Conservation (phyloP, 1,140 invertebrate species). For the Drosophila willistoni region DNA sequence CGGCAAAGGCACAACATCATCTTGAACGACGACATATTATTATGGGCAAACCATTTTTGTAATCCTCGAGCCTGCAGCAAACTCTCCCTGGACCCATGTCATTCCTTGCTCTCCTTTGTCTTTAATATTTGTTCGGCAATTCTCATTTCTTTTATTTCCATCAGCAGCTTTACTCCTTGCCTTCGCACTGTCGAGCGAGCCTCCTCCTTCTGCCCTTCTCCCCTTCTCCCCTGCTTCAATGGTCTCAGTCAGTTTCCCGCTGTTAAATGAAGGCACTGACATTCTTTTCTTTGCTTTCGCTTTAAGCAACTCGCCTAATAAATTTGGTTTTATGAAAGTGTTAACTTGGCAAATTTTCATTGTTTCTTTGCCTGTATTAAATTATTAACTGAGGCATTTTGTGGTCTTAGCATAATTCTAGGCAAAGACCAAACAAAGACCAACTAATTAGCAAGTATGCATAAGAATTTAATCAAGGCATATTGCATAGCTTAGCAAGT, state of each 20-base stretch:
- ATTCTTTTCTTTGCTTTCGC: slow-evolving; percentile 35
- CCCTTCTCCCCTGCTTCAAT: background rate
- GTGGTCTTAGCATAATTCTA: slow-evolving; percentile 16
- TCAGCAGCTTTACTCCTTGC: slow-evolving; percentile 15
- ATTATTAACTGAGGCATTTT: slow-evolving; percentile 58
- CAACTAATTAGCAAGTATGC: slow-evolving; percentile 67
- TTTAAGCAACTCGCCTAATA: slow-evolving; percentile 64
- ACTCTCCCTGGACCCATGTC: slow-evolving; percentile 36
- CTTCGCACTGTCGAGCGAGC: background rate
- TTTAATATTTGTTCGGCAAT: slow-evolving; percentile 74
- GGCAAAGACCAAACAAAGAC: slow-evolving; percentile 51
- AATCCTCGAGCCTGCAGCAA: slow-evolving; percentile 38
- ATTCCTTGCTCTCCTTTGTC: slow-evolving; percentile 50
- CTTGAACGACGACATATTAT: slow-evolving; percentile 66
- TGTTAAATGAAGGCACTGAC: slow-evolving; percentile 17
- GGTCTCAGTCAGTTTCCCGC: background rate
- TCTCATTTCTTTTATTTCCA: slow-evolving; percentile 66
- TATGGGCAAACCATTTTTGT: slow-evolving; percentile 75
- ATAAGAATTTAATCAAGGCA: slow-evolving; percentile 44
- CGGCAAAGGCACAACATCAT: slow-evolving; percentile 24
- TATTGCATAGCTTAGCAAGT: background rate
- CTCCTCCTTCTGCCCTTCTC: background rate
- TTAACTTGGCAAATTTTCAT: slow-evolving; percentile 71
- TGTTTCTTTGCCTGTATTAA: slow-evolving; percentile 30
- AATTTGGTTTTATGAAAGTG: slow-evolving; percentile 79